Percentiles rank a stretch among this genome's conserved stretches.
phyloP scores from a whole-genome alignment of 2,113 vertebrate genomes.

The Scytalopus superciliaris region DNA sequence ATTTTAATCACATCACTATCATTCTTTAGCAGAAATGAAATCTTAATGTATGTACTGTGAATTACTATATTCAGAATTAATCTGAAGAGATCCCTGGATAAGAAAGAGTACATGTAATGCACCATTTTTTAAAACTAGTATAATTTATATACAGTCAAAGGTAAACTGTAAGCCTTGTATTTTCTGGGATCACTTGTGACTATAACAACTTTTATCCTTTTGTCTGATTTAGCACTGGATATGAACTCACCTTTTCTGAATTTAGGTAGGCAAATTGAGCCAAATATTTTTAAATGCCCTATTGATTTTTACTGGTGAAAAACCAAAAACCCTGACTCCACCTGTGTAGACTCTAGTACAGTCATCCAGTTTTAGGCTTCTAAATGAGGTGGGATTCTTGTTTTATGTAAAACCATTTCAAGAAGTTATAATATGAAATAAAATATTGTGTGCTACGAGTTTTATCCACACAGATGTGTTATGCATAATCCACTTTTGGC shows the following conservation, averaged over 20 bases:
- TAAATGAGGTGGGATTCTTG: background rate
- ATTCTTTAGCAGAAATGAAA: background rate
- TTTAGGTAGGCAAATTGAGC: background rate
- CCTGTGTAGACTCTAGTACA: rapidly evolving
- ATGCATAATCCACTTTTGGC: background rate
- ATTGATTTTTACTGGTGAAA: background rate
- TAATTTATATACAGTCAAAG: background rate
- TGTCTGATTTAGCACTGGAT: background rate
- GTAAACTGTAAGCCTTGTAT: background rate
- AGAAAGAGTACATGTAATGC: background rate
- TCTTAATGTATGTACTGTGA: background rate
- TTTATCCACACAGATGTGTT: background rate
- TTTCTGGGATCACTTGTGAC: background rate
- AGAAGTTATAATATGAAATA: background rate
- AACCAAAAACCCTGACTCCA: background rate
- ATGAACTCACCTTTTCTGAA: background rate
- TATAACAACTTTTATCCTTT: background rate
- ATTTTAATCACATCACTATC: slow-evolving; percentile 36
- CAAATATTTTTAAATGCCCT: background rate
- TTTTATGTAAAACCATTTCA: background rate
- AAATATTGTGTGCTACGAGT: background rate
- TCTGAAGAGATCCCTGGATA: background rate
- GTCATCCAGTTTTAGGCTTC: background rate
- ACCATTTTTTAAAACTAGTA: background rate
- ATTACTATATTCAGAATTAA: background rate